These are phyloP conservation scores for Rhabdomys pumilio DNA, from an alignment of 2,797 vertebrate species.

Conservation along the genomic window DNA sequence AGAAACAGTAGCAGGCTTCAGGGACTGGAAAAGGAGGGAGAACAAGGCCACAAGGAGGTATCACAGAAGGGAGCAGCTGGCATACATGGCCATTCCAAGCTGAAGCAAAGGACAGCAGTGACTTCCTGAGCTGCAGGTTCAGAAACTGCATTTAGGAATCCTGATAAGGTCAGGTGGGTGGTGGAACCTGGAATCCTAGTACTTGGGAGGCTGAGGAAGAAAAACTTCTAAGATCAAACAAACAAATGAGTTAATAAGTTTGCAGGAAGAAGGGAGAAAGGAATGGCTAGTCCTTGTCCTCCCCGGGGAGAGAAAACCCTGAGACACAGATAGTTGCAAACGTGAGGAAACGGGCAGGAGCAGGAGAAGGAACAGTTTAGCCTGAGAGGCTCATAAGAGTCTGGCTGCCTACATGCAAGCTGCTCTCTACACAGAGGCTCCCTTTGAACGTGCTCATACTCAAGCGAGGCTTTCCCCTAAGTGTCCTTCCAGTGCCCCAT, in stretches of 20 bases:
- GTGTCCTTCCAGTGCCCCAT: not conserved
- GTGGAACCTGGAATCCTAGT: not conserved
- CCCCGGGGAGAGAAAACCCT: constrained; percentile 18
- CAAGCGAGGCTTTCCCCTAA: not conserved
- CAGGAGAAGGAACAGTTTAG: constrained; percentile 8
- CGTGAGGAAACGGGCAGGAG: not conserved
- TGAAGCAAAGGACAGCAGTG: not conserved
- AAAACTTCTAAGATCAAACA: too few relatives aligned
- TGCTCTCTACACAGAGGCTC: not conserved
- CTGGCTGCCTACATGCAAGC: not conserved
- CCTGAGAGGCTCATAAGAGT: not conserved
- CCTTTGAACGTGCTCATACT: not conserved
- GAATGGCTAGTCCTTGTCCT: not conserved
- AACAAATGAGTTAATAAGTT: not conserved
- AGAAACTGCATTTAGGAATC: not conserved
- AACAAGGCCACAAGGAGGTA: not conserved
- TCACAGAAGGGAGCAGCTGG: not conserved
- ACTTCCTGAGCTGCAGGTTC: not conserved
- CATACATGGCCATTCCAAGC: not conserved
- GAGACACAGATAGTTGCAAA: not conserved
- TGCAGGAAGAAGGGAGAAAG: not conserved
- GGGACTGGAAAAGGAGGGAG: not conserved
- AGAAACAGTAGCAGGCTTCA: not conserved
- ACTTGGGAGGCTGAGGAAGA: not conserved
- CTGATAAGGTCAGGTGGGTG: not conserved